Percentiles rank a stretch among this genome's conserved stretches.
phyloP scores from a whole-genome alignment of 2,888 invertebrate genomes.

The Micoletzkya japonica region DNA sequence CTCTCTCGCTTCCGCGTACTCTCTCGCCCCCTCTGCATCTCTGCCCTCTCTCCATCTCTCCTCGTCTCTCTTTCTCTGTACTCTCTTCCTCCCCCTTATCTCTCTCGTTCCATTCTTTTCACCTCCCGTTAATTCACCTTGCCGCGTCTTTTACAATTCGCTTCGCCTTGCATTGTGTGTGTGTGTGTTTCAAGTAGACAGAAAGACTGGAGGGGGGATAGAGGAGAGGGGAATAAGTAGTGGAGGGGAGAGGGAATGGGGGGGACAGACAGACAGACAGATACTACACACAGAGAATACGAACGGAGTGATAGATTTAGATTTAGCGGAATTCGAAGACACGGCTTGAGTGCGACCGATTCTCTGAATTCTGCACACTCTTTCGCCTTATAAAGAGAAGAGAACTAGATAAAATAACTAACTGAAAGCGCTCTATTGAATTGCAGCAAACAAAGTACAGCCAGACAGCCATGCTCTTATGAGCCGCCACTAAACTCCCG shows the following conservation, averaged over 20 bases:
- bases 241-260: not conserved
- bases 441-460: too few species aligned
- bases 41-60: not conserved
- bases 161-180: not conserved
- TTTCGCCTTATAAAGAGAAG: too few species aligned
- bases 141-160: conserved; percentile 7
- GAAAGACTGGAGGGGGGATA: not conserved
- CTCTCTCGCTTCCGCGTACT: not conserved
- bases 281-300: not conserved
- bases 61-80: not conserved
- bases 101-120: conserved; percentile 1
- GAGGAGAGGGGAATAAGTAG: not conserved
- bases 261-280: not conserved
- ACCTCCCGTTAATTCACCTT: not conserved
- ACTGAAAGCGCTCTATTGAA: too few species aligned
- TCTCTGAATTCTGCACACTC: too few species aligned
- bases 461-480: too few species aligned
- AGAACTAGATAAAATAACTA: too few species aligned
- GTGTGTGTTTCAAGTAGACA: not conserved
- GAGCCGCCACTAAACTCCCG: too few species aligned
- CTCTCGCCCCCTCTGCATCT: conserved; percentile 8
- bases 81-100: not conserved
- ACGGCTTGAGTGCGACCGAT: not conserved
- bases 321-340: not conserved
- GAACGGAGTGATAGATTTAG: too few species aligned